These are phyloP conservation scores for Cynocephalus volans DNA, from an alignment of 2,113 vertebrate species.

Conservation along the genomic window DNA sequence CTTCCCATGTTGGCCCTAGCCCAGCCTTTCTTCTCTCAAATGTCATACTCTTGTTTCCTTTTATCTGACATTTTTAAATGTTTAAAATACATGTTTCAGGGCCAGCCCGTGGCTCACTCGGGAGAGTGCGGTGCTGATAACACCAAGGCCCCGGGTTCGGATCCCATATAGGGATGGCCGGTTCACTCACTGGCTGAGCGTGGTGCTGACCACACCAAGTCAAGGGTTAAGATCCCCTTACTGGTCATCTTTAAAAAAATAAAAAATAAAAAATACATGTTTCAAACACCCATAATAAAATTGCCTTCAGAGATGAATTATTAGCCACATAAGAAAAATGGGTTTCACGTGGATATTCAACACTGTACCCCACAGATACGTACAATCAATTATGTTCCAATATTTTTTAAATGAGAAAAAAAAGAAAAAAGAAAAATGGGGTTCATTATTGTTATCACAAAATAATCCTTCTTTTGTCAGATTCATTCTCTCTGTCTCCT, in stretches of 20 bases:
- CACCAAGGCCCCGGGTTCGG: too few species aligned
- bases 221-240: too few species aligned
- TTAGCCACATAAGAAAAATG: constrained; percentile 22
- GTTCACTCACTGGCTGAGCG: too few species aligned
- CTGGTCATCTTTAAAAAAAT: too few species aligned
- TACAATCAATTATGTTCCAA: too few species aligned
- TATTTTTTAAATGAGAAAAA: too few species aligned
- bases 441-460: constrained; percentile 45
- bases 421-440: too few species aligned
- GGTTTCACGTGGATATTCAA: not conserved
- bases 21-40: not conserved
- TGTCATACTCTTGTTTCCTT: not conserved
- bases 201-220: too few species aligned
- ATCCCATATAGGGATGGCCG: too few species aligned
- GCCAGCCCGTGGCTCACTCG: too few species aligned
- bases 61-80: not conserved
- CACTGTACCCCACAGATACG: too few species aligned
- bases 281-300: constrained; percentile 19
- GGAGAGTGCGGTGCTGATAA: too few species aligned
- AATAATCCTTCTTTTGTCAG: not conserved
- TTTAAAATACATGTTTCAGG: constrained; percentile 40
- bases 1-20: not conserved
- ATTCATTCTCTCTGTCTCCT: not conserved
- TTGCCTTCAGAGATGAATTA: constrained; percentile 20
- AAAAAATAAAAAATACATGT: constrained; percentile 46